phyloP scores from a whole-genome alignment of 2,888 invertebrate genomes.

The Nowickia ferox region DNA sequence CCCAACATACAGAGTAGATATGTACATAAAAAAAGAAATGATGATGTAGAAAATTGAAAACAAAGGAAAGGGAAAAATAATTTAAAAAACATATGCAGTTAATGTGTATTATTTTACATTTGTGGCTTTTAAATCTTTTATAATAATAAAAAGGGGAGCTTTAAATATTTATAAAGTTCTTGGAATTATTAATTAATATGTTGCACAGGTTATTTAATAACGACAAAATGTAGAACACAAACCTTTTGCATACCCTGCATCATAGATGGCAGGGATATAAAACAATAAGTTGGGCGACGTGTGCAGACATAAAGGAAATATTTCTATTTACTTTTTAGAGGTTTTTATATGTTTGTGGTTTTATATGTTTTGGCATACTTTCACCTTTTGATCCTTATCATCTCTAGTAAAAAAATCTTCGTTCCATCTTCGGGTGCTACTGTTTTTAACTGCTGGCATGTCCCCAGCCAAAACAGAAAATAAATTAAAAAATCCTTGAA shows the following conservation, averaged over 20 bases:
- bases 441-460: no score
- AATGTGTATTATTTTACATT: conserved; percentile 50
- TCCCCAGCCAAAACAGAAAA: no score
- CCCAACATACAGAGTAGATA: not conserved
- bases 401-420: no score
- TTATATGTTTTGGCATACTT: no score
- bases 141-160: not conserved
- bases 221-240: not conserved
- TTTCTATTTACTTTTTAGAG: no score
- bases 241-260: not conserved
- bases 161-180: conserved; percentile 27
- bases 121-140: conserved; percentile 30
- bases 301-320: no score
- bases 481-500: no score
- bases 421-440: no score
- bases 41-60: not conserved
- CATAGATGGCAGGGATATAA: not conserved
- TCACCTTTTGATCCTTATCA: no score
- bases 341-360: no score
- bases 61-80: not conserved
- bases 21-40: not conserved
- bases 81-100: conserved; percentile 26
- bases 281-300: not conserved
- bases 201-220: conserved; percentile 58
- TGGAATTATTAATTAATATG: conserved; percentile 60